Evolutionary conservation across 2,113 vertebrate species (phyloP).

Genomic region (Calidris pygmaea): DNA sequence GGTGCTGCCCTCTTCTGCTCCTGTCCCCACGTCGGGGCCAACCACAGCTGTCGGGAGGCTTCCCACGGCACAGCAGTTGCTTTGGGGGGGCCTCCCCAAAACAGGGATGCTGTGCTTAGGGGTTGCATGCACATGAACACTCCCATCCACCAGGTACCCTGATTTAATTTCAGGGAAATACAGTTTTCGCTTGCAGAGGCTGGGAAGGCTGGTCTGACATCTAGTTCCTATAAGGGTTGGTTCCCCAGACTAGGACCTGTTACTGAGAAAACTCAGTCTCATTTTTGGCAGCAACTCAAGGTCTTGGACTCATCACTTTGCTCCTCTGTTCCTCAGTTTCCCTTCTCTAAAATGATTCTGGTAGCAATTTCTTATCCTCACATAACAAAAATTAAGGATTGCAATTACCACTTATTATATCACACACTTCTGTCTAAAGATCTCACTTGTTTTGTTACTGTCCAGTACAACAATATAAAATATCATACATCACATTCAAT

Average conservation of each 20-base stretch:
- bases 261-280: background rate
- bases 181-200: background rate
- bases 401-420: background rate
- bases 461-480: background rate
- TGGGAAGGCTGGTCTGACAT: background rate
- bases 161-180: fast-evolving
- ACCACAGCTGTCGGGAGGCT: background rate
- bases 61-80: background rate
- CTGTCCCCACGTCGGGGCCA: fast-evolving
- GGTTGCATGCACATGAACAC: background rate
- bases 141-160: background rate
- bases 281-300: background rate
- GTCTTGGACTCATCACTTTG: background rate
- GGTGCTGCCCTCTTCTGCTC: slow-evolving; percentile 5
- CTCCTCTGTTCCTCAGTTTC: background rate
- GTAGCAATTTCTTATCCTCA: background rate
- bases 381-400: background rate
- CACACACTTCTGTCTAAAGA: background rate
- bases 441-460: background rate
- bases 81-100: background rate
- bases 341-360: background rate
- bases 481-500: background rate
- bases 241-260: background rate
- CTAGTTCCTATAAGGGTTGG: background rate
- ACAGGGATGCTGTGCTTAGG: background rate